phyloP scores from a whole-genome alignment of 2,888 invertebrate genomes.

The Volucella zonaria region DNA sequence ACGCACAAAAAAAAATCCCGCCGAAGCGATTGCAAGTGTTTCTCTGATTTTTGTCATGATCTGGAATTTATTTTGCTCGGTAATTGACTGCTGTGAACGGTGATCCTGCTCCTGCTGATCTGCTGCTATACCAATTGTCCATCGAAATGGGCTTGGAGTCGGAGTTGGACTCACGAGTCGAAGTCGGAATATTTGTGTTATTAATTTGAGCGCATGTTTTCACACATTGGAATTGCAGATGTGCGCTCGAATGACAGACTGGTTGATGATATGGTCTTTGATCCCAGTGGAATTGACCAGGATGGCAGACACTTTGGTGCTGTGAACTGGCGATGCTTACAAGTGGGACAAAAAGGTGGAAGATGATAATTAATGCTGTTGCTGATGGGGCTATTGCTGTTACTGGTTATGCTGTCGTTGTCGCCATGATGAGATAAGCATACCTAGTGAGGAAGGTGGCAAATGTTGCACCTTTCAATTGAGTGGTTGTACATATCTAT shows the following conservation, averaged over 20 bases:
- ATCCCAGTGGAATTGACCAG: slow-evolving; percentile 48
- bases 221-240: slow-evolving; percentile 70
- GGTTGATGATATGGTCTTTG: too few species aligned
- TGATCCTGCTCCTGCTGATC: slow-evolving; percentile 10
- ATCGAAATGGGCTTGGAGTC: background rate
- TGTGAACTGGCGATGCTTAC: slow-evolving; percentile 20
- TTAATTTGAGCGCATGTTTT: slow-evolving; percentile 74
- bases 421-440: slow-evolving; percentile 57
- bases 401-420: slow-evolving; percentile 59
- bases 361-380: slow-evolving; percentile 67
- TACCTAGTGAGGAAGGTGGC: slow-evolving; percentile 57
- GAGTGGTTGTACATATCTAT: slow-evolving; percentile 41
- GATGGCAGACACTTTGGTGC: slow-evolving; percentile 8
- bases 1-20: slow-evolving; percentile 3
- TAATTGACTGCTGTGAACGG: slow-evolving; percentile 66
- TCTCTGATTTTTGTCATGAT: slow-evolving; percentile 63
- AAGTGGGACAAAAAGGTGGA: slow-evolving; percentile 59
- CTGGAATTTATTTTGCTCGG: slow-evolving; percentile 66
- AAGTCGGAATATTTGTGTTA: slow-evolving; percentile 68
- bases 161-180: background rate
- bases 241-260: slow-evolving; percentile 31
- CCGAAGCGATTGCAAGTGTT: slow-evolving; percentile 48
- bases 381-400: slow-evolving; percentile 46
- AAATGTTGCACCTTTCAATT: slow-evolving; percentile 68
- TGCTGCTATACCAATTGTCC: slow-evolving; percentile 49